These are phyloP conservation scores for Astur gentilis DNA, from an alignment of 2,113 vertebrate species.

Conservation along the genomic window DNA sequence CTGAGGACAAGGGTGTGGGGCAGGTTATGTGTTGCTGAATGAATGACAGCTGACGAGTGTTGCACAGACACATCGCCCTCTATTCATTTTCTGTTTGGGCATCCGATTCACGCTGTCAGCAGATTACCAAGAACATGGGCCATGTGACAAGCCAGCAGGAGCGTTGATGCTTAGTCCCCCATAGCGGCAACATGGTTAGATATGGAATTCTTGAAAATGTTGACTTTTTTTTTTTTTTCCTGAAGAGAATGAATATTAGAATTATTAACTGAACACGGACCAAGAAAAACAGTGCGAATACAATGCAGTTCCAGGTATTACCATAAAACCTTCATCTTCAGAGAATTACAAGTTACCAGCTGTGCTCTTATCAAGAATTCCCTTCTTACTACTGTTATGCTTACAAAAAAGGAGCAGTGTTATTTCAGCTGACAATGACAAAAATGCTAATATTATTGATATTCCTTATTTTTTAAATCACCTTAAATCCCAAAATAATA, in stretches of 20 bases:
- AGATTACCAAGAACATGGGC: neutral
- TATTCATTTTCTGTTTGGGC: neutral
- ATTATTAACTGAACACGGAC: neutral
- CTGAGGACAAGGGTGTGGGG: neutral
- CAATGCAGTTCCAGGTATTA: slow-evolving; percentile 24
- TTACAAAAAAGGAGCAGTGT: neutral
- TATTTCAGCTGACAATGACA: slow-evolving; percentile 58
- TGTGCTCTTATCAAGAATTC: slow-evolving; percentile 50
- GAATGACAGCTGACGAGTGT: neutral
- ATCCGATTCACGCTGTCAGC: neutral
- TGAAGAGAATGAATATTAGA: neutral
- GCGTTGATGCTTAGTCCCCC: neutral
- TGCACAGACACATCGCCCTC: neutral
- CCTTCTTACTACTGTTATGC: neutral
- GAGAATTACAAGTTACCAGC: slow-evolving; percentile 59
- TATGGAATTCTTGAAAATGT: neutral
- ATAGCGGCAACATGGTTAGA: neutral
- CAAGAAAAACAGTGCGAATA: neutral
- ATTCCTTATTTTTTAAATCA: slow-evolving; percentile 55
- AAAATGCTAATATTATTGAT: slow-evolving; percentile 24
- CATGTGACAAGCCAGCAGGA: neutral
- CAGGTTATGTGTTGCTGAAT: neutral
- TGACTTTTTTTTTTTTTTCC: neutral
- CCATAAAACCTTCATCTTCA: slow-evolving; percentile 54
- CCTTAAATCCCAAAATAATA: slow-evolving; percentile 62